Conservation (phyloP, 2,113 vertebrate genomes). For the Donacobius atricapilla region DNA sequence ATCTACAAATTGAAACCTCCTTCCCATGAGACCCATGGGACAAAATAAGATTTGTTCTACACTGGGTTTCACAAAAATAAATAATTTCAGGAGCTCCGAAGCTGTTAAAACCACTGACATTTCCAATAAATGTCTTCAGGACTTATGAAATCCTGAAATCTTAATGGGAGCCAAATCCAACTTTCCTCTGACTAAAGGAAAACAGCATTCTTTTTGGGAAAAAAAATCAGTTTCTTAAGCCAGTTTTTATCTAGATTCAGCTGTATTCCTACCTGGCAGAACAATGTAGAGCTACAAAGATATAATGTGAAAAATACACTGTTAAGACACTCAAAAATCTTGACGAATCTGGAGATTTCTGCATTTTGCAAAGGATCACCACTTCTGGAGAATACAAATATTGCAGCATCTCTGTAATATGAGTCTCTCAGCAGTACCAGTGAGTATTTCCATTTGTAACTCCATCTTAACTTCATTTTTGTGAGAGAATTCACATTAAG, state of each 20-base stretch:
- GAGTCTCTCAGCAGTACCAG: not conserved
- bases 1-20: not conserved
- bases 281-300: not conserved
- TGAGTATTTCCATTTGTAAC: not conserved
- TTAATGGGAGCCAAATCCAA: not conserved
- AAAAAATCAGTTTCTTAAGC: not conserved
- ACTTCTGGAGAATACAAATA: not conserved
- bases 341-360: not conserved
- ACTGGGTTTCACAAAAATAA: not conserved
- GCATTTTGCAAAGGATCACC: not conserved
- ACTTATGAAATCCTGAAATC: not conserved
- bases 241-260: not conserved
- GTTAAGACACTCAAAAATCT: not conserved
- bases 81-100: not conserved
- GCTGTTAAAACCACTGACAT: not conserved
- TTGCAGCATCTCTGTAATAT: not conserved
- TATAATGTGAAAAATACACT: not conserved
- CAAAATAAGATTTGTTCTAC: not conserved
- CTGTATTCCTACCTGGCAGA: not conserved
- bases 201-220: not conserved
- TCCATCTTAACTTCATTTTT: not conserved
- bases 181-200: not conserved
- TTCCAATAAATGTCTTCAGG: not conserved
- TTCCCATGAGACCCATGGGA: not conserved
- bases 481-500: not conserved